Evolutionary conservation across 2,113 vertebrate genomes (phyloP).

Genomic region (Diglossa brunneiventris): DNA sequence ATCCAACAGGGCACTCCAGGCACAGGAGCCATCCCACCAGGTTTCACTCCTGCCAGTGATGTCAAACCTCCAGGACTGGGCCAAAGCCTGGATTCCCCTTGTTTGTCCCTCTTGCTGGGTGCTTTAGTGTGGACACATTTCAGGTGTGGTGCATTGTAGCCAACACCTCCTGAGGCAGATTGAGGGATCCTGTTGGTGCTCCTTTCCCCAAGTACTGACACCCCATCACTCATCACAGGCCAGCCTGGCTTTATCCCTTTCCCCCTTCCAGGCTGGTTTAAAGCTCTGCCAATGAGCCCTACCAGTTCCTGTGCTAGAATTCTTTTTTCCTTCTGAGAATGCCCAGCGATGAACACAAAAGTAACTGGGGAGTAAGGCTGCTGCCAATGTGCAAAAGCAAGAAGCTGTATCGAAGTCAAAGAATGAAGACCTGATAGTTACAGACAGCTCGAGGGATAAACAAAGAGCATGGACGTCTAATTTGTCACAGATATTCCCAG

Average conservation of each 20-base stretch:
- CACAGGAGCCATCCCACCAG: neutral
- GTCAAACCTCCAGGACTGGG: neutral
- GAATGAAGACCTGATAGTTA: constrained; percentile 14
- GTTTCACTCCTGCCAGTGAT: neutral
- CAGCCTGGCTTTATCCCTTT: neutral
- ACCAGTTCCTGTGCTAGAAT: neutral
- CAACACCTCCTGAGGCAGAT: neutral
- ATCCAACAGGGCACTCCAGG: neutral
- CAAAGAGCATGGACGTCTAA: constrained; percentile 26
- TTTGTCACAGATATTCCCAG: constrained; percentile 17
- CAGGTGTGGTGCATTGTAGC: neutral
- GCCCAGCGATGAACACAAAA: neutral
- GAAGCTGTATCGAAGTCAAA: neutral
- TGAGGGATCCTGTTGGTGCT: neutral
- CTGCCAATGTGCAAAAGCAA: neutral
- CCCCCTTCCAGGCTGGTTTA: neutral
- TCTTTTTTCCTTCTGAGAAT: neutral
- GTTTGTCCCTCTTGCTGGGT: neutral
- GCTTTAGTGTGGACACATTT: neutral
- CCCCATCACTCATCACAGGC: neutral
- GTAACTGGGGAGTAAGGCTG: neutral
- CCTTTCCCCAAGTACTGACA: neutral
- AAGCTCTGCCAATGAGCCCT: neutral
- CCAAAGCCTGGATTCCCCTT: neutral
- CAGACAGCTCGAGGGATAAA: neutral